Conservation (phyloP, 2,888 invertebrate genomes). For the Aphelenchoides bicaudatus region DNA sequence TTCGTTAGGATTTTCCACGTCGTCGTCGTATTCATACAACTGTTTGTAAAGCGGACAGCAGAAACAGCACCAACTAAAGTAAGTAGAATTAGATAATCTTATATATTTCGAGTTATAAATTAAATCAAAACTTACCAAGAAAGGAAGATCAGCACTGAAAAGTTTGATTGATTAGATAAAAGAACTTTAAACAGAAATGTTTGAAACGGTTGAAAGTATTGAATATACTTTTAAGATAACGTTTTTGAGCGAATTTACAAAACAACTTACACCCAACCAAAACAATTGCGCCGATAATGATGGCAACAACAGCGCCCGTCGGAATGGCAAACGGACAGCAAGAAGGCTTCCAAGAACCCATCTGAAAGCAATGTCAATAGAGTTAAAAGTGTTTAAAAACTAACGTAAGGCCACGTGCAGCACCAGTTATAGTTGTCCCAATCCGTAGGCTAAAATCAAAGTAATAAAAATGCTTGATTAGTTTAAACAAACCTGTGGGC, state of each 20-base stretch:
- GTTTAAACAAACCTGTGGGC: no score
- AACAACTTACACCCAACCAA: slow-evolving; percentile 41
- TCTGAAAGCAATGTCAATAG: slow-evolving; percentile 23
- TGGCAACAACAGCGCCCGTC: slow-evolving; percentile 59
- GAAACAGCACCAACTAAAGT: slow-evolving; percentile 61
- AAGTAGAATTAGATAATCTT: no score
- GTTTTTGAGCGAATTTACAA: not conserved
- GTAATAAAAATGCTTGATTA: no score
- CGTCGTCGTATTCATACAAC: slow-evolving; percentile 52
- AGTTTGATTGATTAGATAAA: no score
- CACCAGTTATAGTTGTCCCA: slow-evolving; percentile 61
- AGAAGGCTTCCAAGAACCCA: slow-evolving; percentile 58
- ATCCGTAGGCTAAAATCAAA: slow-evolving; percentile 60
- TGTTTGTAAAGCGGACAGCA: slow-evolving; percentile 60
- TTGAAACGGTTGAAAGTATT: no score
- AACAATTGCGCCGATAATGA: slow-evolving; percentile 58
- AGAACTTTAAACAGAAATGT: no score
- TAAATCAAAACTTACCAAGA: no score
- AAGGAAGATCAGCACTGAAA: slow-evolving; percentile 57
- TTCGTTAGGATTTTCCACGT: slow-evolving; percentile 31
- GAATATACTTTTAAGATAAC: no score
- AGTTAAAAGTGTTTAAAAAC: no score
- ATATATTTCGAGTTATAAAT: no score
- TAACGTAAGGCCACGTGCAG: slow-evolving; percentile 59
- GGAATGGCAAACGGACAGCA: slow-evolving; percentile 61